Base-by-base conservation (phyloP, 2,888 invertebrate species). In the Vanessa cardui region DNA sequence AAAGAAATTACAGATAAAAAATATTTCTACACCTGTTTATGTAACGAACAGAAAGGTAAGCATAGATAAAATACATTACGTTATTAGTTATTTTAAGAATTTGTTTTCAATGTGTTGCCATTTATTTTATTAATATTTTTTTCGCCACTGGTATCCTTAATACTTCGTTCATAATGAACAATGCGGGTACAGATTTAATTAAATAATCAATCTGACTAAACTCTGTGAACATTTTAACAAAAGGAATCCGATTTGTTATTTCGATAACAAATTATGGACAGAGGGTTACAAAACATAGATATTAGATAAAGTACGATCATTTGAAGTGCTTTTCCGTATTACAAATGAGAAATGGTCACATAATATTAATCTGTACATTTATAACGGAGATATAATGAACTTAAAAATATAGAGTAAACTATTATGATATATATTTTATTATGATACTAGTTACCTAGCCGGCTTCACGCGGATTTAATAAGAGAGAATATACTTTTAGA, bases 261-360 rank as follows among this genome's bases (percentile, higher is more conserved):
- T 75, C 69, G 86, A 85, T 84, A 83, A 84, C 83, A 78, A 79
- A 81, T 80, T 80, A 73, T 64, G 70, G 69, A 70, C 60, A 8
- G 59, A 50, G 64, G 71, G 72, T 67, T 70, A 64, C 65, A 52
- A 52, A 64, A 62, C 54, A 58, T 6, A 58, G 72, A 73, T 72
- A 33, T 20, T 39, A 73, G 72, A 72, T 75, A 71, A 70, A 49
- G 31, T 67, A 52, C 6, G 26, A 52, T 15, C 8, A 33, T 31
- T 54, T 54, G 54, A 33, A 54, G 54, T 54, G 31, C 26, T n/a
- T 52, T 15, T 18, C 7, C 6, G 18, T 49, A 18, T 9, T 49
- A 8, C 6, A 9, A 26, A 52, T 52, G 52, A 21, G 52, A 52
- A 52, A 52, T 26, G 18, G 49, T 49, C n/a, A 49, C 12, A 39